phyloP scores from a whole-genome alignment of 2,797 vertebrate genomes.

The Myotis planiceps region DNA sequence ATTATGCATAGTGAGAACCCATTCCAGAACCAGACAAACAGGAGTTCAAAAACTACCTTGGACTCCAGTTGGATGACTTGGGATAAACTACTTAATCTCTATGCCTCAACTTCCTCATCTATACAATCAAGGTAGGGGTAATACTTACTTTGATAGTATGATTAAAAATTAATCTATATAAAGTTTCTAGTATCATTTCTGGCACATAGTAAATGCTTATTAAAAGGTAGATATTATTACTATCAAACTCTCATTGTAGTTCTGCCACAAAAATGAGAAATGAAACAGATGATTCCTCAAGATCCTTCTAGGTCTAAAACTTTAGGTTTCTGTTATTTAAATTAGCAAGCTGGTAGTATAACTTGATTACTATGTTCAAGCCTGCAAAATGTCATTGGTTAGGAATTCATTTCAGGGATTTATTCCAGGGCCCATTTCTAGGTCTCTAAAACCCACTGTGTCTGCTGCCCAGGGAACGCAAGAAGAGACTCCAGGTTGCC shows the following conservation, averaged over 20 bases:
- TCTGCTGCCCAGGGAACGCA: background rate
- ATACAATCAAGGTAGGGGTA: background rate
- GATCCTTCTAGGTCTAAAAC: background rate
- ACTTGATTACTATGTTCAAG: background rate
- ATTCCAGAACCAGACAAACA: background rate
- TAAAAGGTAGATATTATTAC: background rate
- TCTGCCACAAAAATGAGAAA: background rate
- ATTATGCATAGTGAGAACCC: background rate
- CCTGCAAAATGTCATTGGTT: background rate
- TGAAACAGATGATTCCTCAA: background rate
- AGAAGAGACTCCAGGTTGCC: background rate
- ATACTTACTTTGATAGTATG: background rate
- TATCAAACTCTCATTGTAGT: background rate
- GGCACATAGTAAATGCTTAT: background rate
- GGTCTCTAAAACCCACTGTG: background rate
- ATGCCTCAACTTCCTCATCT: background rate
- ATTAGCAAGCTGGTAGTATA: background rate
- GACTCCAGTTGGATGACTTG: background rate
- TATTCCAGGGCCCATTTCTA: background rate
- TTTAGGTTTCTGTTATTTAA: background rate
- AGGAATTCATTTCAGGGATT: background rate
- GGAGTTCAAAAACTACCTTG: background rate
- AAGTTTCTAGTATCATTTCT: background rate
- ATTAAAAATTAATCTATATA: background rate
- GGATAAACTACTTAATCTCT: background rate